A percentile compares a stretch with the other conserved stretches of the same genome.
Evolutionary conservation across 2,797 vertebrate species (phyloP).

Genomic region (Notamacropus eugenii): DNA sequence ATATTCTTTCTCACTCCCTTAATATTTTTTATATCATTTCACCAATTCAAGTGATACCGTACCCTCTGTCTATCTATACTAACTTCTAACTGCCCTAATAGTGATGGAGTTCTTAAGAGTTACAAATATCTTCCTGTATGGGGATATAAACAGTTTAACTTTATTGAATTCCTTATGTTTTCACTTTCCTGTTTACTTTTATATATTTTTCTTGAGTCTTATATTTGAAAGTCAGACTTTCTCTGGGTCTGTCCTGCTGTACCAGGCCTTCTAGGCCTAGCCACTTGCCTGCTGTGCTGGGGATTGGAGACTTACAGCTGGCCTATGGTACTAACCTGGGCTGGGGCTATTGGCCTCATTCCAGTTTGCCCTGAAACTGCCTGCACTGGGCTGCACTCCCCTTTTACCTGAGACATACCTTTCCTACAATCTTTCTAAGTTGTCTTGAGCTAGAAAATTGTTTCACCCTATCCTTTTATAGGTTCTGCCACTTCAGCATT

Average conservation of each 20-base stretch:
- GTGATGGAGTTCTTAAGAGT: neutral
- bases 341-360: neutral
- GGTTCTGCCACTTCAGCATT: neutral
- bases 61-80: neutral
- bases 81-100: neutral
- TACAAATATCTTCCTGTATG: neutral
- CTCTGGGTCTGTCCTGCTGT: neutral
- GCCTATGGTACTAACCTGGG: neutral
- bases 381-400: neutral
- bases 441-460: neutral
- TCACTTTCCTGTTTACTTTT: neutral
- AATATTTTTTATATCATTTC: neutral
- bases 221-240: neutral
- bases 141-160: neutral
- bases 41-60: neutral
- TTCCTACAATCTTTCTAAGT: neutral
- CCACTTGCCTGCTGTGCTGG: neutral
- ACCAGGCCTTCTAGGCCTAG: neutral
- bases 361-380: neutral
- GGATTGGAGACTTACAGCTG: neutral
- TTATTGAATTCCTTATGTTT: neutral
- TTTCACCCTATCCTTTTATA: neutral
- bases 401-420: neutral
- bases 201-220: neutral
- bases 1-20: neutral